Conservation (phyloP, 2,113 vertebrate species). For the Triplophysa dalaica region DNA sequence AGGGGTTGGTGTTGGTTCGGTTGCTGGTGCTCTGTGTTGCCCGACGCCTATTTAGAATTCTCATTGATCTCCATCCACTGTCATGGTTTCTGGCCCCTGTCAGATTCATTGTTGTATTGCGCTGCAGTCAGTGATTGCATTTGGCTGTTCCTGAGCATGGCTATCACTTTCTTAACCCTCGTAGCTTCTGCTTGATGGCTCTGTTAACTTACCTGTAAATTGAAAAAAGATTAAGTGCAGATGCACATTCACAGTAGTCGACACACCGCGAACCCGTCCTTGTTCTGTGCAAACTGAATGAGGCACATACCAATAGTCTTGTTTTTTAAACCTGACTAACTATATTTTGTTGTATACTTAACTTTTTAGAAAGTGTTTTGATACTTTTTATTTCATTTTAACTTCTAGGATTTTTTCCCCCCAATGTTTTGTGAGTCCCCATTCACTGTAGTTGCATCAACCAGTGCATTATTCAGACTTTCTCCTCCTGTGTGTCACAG, state of each 20-base stretch:
- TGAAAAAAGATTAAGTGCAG: conserved; percentile 45
- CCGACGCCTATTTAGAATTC: conserved; percentile 43
- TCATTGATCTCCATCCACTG: conserved; percentile 48
- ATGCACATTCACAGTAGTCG: conserved; percentile 25
- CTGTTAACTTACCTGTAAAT: conserved; percentile 51
- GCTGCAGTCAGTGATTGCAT: conserved; percentile 30
- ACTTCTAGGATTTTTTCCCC: too few relatives aligned
- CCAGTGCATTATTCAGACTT: too few relatives aligned
- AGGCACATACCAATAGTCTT: not conserved
- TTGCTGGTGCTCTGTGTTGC: conserved; percentile 37
- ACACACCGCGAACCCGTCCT: conserved; percentile 7
- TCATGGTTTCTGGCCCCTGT: conserved; percentile 40
- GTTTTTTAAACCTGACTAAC: not conserved
- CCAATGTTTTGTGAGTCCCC: too few relatives aligned
- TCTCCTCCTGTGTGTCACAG: too few relatives aligned
- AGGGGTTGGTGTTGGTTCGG: conserved; percentile 10
- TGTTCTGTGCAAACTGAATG: not conserved
- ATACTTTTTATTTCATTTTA: too few relatives aligned
- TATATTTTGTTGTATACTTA: too few relatives aligned
- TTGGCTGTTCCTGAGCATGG: conserved; percentile 14
- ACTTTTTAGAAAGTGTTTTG: too few relatives aligned
- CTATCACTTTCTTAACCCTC: conserved; percentile 35
- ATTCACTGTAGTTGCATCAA: too few relatives aligned
- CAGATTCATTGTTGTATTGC: conserved; percentile 37
- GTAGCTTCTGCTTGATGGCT: conserved; percentile 35